Base-by-base conservation (phyloP, 2,797 vertebrate genomes). In the Artibeus lituratus region DNA sequence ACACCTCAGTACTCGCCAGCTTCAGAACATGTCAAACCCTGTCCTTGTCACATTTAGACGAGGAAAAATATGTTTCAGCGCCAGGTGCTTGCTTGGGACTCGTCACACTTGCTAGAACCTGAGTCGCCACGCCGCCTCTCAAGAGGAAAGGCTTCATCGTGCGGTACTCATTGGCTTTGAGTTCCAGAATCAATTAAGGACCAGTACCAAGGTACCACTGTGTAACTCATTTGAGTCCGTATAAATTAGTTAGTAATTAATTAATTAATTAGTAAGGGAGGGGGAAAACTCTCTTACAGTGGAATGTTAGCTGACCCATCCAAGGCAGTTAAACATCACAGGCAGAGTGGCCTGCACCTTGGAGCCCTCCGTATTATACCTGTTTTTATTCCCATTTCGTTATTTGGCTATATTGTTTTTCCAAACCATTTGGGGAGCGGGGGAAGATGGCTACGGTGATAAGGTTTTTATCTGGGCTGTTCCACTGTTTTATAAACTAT, bases 331-430 rank as follows among this genome's bases (percentile, higher is more conserved):
- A 37, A 89, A 80, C 53, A n/a, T 5, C 35, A 3, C 26, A 3
- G 35, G 35, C 7, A 5, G 24, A 9, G 37, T 5, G 7, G 1
- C 7, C 0, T 0, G n/a, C 21, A 7, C 26, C 2, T 2, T 2
- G 1, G 35, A 10, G 15, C 10, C 2, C 37, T 44, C 29, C 2
- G 47, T 3, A 35, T 22, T 21, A n/a, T 3, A 11, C 21, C 26
- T 42, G 7, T 39, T 62, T 39, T 22, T 12, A 35, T 55, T 73
- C 70, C n/a, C 42, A 6, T 37, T 53, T 55, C 32, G 26, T 65
- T 59, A 37, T 9, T 12, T 21, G 47, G 24, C n/a, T 47, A 16
- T 15, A 18, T 47, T 12, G 19, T 21, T 32, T 21, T 39, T 67
- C 53, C 47, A 42, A 26, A 57, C 47, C 55, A 7, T 22, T 21